Percentiles rank a stretch among this genome's conserved stretches.
Conservation (phyloP, 1,140 invertebrate species). For the Lepidurus arcticus region DNA sequence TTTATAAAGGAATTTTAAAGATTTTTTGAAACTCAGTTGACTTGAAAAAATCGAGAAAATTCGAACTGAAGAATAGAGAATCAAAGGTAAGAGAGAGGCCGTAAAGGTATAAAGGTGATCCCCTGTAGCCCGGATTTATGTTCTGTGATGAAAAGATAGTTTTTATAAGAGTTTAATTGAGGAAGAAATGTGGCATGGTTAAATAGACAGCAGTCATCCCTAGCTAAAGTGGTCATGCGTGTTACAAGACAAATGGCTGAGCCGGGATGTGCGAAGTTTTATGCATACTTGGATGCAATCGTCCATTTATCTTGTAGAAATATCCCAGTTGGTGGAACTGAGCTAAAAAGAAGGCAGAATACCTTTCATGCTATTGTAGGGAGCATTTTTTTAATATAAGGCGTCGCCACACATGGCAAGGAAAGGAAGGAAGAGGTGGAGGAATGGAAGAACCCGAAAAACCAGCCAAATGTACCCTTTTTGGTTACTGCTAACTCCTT, state of each 20-base stretch:
- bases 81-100: too few species aligned
- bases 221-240: neutral
- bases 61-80: too few species aligned
- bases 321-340: neutral
- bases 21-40: too few species aligned
- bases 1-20: neutral
- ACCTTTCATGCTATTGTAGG: neutral
- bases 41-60: too few species aligned
- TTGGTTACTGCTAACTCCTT: neutral
- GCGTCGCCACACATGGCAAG: neutral
- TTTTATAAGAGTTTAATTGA: conserved; percentile 2
- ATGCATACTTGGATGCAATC: conserved; percentile 5
- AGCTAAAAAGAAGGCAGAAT: neutral
- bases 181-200: conserved; percentile 9
- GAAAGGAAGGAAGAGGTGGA: neutral
- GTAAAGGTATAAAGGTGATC: neutral
- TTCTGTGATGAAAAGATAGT: conserved; percentile 14
- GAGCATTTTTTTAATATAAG: too few species aligned
- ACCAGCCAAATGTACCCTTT: neutral
- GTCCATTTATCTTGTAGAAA: neutral
- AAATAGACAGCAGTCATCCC: neutral
- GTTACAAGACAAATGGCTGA: conserved; percentile 21
- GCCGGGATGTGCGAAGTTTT: neutral
- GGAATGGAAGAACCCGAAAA: neutral
- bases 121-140: neutral